phyloP scores from a whole-genome alignment of 2,888 invertebrate genomes.

The Nezara viridula region DNA sequence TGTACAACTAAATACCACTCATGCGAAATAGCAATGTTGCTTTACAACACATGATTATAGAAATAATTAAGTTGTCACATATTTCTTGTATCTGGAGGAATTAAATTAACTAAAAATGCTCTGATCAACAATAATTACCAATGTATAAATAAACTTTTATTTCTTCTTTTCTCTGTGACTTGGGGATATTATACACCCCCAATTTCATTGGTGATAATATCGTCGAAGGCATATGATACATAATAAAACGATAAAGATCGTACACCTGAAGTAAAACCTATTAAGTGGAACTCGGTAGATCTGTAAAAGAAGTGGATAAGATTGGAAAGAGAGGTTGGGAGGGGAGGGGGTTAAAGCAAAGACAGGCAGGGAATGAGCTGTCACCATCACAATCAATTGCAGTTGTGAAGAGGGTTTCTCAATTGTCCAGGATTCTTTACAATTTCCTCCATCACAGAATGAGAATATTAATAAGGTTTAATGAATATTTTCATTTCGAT shows the following conservation, averaged over 20 bases:
- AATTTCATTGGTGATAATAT: no score
- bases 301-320: conserved; percentile 1
- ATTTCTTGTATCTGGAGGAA: no score
- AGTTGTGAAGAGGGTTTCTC: not conserved
- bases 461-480: not conserved
- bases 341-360: not conserved
- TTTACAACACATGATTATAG: no score
- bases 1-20: no score
- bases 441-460: not conserved
- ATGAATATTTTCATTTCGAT: not conserved
- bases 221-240: no score
- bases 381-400: conserved; percentile 3
- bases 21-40: no score
- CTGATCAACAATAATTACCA: no score
- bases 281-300: not conserved
- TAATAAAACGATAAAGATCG: not conserved
- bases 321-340: not conserved
- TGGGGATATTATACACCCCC: no score
- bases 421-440: not conserved
- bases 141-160: no score
- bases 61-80: no score
- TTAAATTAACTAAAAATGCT: no score
- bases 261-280: not conserved
- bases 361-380: conserved; percentile 5
- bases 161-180: no score